A percentile compares a stretch with the other conserved stretches of the same genome.
Evolutionary conservation across 2,888 invertebrate genomes (phyloP).

Genomic region (Trachelus tabidus): DNA sequence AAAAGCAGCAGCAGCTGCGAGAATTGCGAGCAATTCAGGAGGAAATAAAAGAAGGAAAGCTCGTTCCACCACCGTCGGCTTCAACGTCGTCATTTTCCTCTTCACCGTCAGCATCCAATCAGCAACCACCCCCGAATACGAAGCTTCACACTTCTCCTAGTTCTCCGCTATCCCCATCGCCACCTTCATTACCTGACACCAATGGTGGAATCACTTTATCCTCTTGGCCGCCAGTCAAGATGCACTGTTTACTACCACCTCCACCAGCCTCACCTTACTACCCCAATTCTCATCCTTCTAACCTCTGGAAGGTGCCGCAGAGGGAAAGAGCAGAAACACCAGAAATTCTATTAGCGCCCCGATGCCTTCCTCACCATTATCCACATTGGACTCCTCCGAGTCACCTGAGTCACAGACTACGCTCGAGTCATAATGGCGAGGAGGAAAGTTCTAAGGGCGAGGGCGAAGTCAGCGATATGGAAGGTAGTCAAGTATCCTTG

Average conservation of each 20-base stretch:
- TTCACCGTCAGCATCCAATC: conserved; percentile 55
- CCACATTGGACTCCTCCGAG: conserved; percentile 57
- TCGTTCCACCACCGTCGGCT: conserved; percentile 74
- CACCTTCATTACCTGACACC: conserved; percentile 39
- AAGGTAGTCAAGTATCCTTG: conserved; percentile 76
- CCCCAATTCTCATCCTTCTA: conserved; percentile 51
- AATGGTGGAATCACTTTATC: conserved; percentile 42
- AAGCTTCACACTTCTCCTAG: conserved; percentile 65
- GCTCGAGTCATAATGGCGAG: conserved; percentile 37
- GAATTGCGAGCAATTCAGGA: conserved; percentile 86
- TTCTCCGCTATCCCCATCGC: conserved; percentile 48
- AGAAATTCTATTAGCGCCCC: conserved; percentile 82
- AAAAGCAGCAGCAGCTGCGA: conserved; percentile 87
- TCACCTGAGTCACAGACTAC: conserved; percentile 45
- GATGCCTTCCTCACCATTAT: conserved; percentile 63
- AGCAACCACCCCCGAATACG: conserved; percentile 71
- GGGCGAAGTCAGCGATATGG: conserved; percentile 60
- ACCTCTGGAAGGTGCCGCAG: conserved; percentile 60
- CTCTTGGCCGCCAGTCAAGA: conserved; percentile 62
- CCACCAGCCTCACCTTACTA: conserved; percentile 54
- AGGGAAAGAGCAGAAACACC: conserved; percentile 76
- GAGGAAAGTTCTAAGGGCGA: conserved; percentile 43
- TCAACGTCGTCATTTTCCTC: conserved; percentile 63
- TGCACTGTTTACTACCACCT: conserved; percentile 60
- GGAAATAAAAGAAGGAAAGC: conserved; percentile 86